Percentiles rank a stretch among this genome's conserved stretches.
Conservation (phyloP, 1,140 invertebrate genomes). For the Microvelia longipes region DNA sequence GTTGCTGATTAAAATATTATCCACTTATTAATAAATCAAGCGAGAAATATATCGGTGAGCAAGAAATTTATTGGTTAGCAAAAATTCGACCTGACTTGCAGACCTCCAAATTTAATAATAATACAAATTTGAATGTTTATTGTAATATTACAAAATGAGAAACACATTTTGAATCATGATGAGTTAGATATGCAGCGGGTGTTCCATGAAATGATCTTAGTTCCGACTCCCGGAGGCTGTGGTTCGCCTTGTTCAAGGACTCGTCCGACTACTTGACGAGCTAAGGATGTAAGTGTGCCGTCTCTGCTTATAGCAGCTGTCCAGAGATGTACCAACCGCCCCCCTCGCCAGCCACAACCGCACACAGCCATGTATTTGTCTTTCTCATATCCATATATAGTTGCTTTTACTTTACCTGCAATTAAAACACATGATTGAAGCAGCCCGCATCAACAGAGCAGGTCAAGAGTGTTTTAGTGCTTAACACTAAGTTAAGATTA, state of each 20-base stretch:
- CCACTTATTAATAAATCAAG: no score
- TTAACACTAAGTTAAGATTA: no score
- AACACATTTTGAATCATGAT: no score
- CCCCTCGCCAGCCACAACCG: constrained; percentile 16
- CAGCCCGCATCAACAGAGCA: background rate
- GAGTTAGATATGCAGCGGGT: constrained; percentile 17
- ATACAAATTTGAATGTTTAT: no score
- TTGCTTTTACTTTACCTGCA: constrained; percentile 17
- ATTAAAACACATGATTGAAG: constrained; percentile 6
- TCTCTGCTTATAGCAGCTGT: constrained; percentile 16
- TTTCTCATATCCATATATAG: constrained; percentile 14
- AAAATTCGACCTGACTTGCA: no score
- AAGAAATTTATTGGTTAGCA: no score
- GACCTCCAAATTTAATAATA: no score
- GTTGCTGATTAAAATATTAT: no score
- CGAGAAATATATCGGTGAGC: no score
- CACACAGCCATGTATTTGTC: constrained; percentile 14
- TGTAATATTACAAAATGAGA: no score
- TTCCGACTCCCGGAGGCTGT: constrained; percentile 6
- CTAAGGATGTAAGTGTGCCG: constrained; percentile 8
- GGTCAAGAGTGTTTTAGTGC: background rate
- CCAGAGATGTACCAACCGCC: constrained; percentile 17
- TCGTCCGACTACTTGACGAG: constrained; percentile 12
- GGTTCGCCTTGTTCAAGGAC: constrained; percentile 15
- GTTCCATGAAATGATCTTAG: constrained; percentile 19